Evolutionary conservation across 2,113 vertebrate genomes (phyloP), one percentile per base, ranked within the genome.

Genomic region (Notiomystis cincta): DNA sequence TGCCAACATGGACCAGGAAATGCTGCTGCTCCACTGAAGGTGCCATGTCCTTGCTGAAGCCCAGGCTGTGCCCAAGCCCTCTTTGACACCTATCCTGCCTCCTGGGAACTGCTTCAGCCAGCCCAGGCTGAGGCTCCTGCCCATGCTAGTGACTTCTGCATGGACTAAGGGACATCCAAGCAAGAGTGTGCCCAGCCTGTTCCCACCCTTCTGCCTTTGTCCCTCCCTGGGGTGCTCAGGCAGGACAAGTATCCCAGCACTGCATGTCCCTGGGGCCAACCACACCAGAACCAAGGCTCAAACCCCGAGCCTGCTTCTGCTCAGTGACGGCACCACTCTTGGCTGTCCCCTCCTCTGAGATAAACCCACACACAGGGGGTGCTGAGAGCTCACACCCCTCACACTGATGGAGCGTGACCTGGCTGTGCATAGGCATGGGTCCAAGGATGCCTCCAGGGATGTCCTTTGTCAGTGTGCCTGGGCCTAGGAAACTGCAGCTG

Each of bases 211-310:
- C 51, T 70, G 70, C 51, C 51, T 54, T 21, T 54, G 40, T 61
- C 15, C 33, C 28, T 42, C n/a, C 33, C 65, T 45, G 25, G 42
- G 15, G 4, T 30, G 25, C 45, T 37, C 9, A 14, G 64, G 60
- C 33, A 62, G 73, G 38, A 77, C 83, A 60, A 51, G 15, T 23
- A 38, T 33, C 62, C 61, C 38, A 77, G 38, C 62, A 60, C 14
- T 0, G 0, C 0, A 4, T 33, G 27, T 28, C 15, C 5, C 2
- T 12, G 10, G 16, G 12, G 30, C 48, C 65, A 71, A 14, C 33
- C 57, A 54, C 2, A 6, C 25, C 75, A 79, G 44, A 84, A 75
- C 0, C 69, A 82, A 45, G 22, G 15, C 44, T 71, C 56, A 45
- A 65, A 83, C 38, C 24, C 42, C 42, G 51, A 65, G 12, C 44